Evolutionary conservation across 2,888 invertebrate genomes (phyloP).

Genomic region (Rhagium mordax): DNA sequence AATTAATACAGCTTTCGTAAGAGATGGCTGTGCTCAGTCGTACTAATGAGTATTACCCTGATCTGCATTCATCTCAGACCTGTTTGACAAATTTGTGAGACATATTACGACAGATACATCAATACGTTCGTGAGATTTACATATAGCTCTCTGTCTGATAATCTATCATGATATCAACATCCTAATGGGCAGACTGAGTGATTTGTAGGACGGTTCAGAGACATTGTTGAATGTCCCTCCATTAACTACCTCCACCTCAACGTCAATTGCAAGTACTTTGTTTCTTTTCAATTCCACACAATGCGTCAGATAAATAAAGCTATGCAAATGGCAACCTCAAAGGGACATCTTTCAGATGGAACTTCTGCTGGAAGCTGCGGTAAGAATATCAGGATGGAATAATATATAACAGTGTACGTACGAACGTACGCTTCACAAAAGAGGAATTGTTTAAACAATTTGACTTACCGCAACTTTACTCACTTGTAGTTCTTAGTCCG

Average conservation of each 20-base stretch:
- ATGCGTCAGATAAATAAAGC: slow-evolving; percentile 33
- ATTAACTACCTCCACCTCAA: slow-evolving; percentile 61
- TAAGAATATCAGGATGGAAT: not conserved
- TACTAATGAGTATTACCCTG: slow-evolving; percentile 36
- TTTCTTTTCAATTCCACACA: slow-evolving; percentile 39
- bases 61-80: slow-evolving; percentile 49
- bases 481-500: too few relatives aligned
- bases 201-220: slow-evolving; percentile 63
- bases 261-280: slow-evolving; percentile 46
- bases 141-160: slow-evolving; percentile 62
- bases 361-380: not conserved
- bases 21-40: slow-evolving; percentile 18
- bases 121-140: slow-evolving; percentile 64
- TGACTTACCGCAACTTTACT: too few relatives aligned
- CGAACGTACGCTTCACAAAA: too few relatives aligned
- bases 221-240: slow-evolving; percentile 62
- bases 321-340: slow-evolving; percentile 32
- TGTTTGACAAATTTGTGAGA: slow-evolving; percentile 63
- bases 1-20: slow-evolving; percentile 27
- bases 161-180: slow-evolving; percentile 65
- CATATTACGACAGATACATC: slow-evolving; percentile 64
- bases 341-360: slow-evolving; percentile 1
- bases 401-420: too few relatives aligned
- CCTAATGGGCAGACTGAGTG: slow-evolving; percentile 62
- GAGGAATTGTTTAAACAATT: too few relatives aligned